Percentiles rank a stretch among this genome's conserved stretches.
Conservation (phyloP, 2,797 vertebrate species). For the Esox lucius region DNA sequence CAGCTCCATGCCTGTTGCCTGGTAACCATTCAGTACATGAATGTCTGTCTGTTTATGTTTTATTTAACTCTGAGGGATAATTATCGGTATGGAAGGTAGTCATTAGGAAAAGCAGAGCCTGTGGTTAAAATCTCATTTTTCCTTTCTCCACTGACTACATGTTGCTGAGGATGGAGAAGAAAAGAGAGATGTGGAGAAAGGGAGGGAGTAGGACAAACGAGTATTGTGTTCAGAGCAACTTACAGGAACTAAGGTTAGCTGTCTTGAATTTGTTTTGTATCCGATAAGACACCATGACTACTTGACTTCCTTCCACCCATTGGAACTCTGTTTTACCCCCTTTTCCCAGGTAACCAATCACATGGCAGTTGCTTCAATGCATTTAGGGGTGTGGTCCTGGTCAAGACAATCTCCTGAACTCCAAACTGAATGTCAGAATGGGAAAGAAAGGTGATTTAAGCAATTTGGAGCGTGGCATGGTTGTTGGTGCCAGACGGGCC, state of each 20-base stretch:
- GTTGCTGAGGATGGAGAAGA: conserved; percentile 56
- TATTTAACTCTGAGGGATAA: conserved; percentile 50
- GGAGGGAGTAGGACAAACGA: neutral
- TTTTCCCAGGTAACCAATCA: too few relatives aligned
- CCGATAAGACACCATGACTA: too few relatives aligned
- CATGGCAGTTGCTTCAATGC: too few relatives aligned
- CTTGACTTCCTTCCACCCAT: too few relatives aligned
- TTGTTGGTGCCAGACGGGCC: too few relatives aligned
- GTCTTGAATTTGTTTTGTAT: neutral
- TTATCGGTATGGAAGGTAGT: conserved; percentile 63
- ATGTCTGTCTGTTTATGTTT: conserved; percentile 13
- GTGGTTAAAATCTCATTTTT: conserved; percentile 61
- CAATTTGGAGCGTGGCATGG: too few relatives aligned
- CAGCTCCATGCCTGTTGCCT: conserved; percentile 63
- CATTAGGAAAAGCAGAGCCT: conserved; percentile 68
- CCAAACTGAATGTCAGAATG: too few relatives aligned
- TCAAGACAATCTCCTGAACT: too few relatives aligned
- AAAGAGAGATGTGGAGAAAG: neutral
- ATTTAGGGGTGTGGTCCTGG: too few relatives aligned
- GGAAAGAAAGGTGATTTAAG: too few relatives aligned
- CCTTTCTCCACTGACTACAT: conserved; percentile 69
- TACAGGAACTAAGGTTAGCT: neutral
- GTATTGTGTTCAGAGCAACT: too few relatives aligned
- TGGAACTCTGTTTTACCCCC: too few relatives aligned
- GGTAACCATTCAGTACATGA: conserved; percentile 46